Percentiles rank a stretch among this genome's conserved stretches.
phyloP scores from a whole-genome alignment of 2,797 vertebrate species.

The Hapalemur alaotrensis region DNA sequence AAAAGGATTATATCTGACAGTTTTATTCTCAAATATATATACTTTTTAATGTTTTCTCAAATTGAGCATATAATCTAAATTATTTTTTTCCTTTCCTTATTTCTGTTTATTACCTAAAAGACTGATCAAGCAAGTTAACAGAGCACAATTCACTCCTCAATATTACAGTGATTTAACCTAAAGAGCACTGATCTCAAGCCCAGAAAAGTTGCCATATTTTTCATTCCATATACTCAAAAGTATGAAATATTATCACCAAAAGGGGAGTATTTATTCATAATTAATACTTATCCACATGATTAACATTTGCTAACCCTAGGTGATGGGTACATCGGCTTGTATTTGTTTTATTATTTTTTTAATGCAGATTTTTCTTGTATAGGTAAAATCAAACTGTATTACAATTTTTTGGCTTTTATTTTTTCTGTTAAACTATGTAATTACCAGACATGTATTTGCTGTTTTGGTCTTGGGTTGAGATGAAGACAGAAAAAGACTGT shows the following conservation, averaged over 20 bases:
- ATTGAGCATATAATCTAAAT: neutral
- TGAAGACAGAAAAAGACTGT: neutral
- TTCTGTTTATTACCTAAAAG: neutral
- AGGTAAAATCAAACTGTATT: neutral
- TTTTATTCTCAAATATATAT: neutral
- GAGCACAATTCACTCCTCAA: neutral
- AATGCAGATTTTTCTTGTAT: neutral
- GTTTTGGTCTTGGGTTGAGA: conserved; percentile 1
- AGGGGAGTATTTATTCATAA: neutral
- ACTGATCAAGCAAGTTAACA: neutral
- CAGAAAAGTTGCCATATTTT: neutral
- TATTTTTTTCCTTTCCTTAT: neutral
- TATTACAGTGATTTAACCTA: neutral
- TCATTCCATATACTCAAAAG: neutral
- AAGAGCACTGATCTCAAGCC: neutral
- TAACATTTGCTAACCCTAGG: neutral
- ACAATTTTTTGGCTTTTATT: neutral
- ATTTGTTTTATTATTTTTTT: neutral
- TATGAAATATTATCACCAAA: conserved; percentile 7
- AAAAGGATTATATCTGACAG: neutral
- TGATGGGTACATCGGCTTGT: neutral
- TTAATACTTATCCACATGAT: neutral
- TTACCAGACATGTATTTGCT: conserved; percentile 15
- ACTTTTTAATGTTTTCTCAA: neutral
- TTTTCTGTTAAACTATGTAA: neutral